These are phyloP conservation scores for Pipistrellus nathusii DNA, from an alignment of 2,797 vertebrate genomes.

Conservation along the genomic window DNA sequence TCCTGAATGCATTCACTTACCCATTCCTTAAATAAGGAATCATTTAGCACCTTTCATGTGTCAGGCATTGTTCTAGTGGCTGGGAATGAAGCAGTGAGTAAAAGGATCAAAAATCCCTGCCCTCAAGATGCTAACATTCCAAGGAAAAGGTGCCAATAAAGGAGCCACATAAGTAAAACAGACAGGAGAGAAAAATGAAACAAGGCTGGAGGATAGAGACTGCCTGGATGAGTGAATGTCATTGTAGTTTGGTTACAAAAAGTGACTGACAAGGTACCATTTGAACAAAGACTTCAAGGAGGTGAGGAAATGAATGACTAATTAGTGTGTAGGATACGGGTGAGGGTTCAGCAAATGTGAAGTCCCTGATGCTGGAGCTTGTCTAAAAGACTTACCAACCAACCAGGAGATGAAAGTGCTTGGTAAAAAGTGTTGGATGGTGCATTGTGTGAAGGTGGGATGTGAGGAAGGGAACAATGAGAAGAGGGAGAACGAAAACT, in stretches of 20 bases:
- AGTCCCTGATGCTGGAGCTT: neutral
- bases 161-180: fast-evolving
- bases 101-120: neutral
- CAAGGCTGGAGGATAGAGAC: neutral
- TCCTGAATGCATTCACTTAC: neutral
- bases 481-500: neutral
- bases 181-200: too few relatives aligned
- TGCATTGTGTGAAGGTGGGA: fast-evolving
- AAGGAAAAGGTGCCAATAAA: neutral
- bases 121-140: neutral
- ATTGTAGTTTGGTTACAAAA: neutral
- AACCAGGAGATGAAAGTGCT: neutral
- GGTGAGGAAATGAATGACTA: neutral
- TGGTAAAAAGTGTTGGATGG: neutral
- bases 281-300: neutral
- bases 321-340: fast-evolving
- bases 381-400: neutral
- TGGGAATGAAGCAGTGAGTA: neutral
- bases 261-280: neutral
- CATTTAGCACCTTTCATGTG: neutral
- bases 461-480: fast-evolving
- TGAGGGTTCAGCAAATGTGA: neutral
- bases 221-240: fast-evolving
- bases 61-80: neutral
- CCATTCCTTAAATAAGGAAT: neutral